phyloP scores from a whole-genome alignment of 2,888 invertebrate genomes.

The Tigriopus californicus region DNA sequence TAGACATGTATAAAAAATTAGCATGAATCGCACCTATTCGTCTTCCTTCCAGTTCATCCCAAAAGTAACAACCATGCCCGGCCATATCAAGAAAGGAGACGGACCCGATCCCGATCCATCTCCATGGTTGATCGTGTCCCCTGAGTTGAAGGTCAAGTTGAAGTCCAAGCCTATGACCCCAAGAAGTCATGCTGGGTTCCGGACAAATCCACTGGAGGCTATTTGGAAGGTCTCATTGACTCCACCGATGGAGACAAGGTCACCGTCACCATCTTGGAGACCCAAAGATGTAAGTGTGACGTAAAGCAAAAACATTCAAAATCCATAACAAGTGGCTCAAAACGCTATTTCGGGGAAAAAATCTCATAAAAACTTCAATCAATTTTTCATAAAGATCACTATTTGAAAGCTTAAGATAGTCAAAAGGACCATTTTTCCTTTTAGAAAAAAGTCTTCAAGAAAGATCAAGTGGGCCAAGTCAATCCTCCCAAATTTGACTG shows the following conservation, averaged over 20 bases:
- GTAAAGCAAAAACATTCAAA: no score
- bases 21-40: no score
- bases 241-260: constrained; percentile 95
- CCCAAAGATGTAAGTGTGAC: constrained; percentile 23
- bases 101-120: constrained; percentile 69
- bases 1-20: no score
- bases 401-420: no score
- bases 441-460: constrained; percentile 60
- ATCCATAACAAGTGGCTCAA: no score
- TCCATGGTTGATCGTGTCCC: constrained; percentile 79
- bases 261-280: constrained; percentile 77
- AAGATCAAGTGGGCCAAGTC: constrained; percentile 70
- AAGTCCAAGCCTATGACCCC: constrained; percentile 30
- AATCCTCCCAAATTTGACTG: constrained; percentile 98
- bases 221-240: constrained; percentile 87
- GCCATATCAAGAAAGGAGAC: constrained; percentile 17
- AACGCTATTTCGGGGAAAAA: no score
- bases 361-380: no score
- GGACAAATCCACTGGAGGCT: constrained; percentile 46
- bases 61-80: constrained; percentile 44
- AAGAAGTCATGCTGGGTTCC: constrained; percentile 38
- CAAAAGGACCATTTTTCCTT: no score
- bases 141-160: constrained; percentile 57
- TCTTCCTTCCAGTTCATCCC: no score
- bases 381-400: no score